A percentile compares a stretch with the other conserved stretches of the same genome.
These are phyloP conservation scores for Pollicipes pollicipes DNA, from an alignment of 1,140 invertebrate genomes.

Conservation along the genomic window DNA sequence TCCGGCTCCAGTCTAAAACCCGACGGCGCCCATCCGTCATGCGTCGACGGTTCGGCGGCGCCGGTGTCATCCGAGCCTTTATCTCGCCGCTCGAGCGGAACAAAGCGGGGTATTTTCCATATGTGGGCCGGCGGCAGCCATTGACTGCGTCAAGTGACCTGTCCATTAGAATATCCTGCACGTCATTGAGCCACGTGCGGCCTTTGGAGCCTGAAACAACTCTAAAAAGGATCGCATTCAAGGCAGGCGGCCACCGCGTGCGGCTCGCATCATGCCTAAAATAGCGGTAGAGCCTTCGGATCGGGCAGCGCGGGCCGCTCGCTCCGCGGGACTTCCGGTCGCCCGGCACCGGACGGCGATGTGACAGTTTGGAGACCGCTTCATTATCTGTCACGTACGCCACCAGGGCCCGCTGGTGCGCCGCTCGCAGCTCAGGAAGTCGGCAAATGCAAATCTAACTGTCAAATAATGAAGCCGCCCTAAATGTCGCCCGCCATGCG, in stretches of 20 bases:
- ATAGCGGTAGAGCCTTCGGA: neutral
- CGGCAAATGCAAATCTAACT: neutral
- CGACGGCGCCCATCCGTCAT: neutral
- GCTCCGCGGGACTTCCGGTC: neutral
- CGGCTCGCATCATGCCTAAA: neutral
- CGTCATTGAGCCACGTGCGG: neutral
- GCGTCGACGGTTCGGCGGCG: neutral
- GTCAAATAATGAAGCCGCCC: neutral
- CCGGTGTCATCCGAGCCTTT: neutral
- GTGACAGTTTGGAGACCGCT: neutral
- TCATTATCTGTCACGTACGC: neutral
- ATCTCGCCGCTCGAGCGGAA: neutral
- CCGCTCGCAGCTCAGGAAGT: too few species aligned
- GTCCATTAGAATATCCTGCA: slow-evolving; percentile 1
- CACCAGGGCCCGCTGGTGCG: neutral
- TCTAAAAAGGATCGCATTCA: neutral
- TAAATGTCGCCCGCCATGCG: too few species aligned
- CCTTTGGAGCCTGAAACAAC: neutral
- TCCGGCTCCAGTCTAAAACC: too few species aligned
- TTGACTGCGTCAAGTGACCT: neutral
- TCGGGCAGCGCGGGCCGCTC: neutral
- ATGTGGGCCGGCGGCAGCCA: neutral
- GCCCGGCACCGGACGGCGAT: neutral
- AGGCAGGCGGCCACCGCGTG: too few species aligned
- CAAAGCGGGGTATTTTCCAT: neutral